Evolutionary conservation across 2,888 invertebrate species (phyloP).

Genomic region (Cataglyphis rosenhaueri): DNA sequence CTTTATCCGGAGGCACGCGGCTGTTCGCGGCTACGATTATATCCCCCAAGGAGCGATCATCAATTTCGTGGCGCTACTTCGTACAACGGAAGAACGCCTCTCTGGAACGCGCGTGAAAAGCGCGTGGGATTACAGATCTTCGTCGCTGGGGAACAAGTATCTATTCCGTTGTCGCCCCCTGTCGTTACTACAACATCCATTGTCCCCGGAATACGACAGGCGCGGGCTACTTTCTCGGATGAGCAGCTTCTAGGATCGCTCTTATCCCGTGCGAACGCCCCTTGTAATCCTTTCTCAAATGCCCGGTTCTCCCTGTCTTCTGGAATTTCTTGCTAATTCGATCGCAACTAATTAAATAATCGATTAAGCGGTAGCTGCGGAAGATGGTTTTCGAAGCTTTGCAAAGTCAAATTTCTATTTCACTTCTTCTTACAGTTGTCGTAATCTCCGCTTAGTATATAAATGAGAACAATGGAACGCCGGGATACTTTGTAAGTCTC

Average conservation of each 20-base stretch:
- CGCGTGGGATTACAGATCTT: constrained; percentile 3
- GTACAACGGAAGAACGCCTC: constrained; percentile 15
- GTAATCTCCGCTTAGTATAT: constrained; percentile 59
- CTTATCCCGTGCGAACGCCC: background rate
- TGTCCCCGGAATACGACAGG: background rate
- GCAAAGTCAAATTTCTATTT: background rate
- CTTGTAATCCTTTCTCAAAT: constrained; percentile 6
- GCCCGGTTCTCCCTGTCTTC: background rate
- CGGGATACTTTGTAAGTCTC: constrained; percentile 11
- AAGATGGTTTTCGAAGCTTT: background rate
- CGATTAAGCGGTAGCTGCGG: background rate
- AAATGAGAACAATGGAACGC: constrained; percentile 46
- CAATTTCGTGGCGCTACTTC: constrained; percentile 66
- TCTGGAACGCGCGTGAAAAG: constrained; percentile 29
- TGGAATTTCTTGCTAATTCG: background rate
- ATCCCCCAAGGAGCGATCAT: constrained; percentile 56
- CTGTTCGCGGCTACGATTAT: constrained; percentile 74
- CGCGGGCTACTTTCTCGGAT: constrained; percentile 40
- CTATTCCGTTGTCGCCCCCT: background rate
- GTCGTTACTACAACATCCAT: background rate
- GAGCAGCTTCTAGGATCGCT: background rate
- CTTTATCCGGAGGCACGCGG: constrained; percentile 54
- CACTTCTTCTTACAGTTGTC: background rate
- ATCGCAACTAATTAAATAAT: background rate
- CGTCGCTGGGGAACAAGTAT: constrained; percentile 14